phyloP scores from a whole-genome alignment of 2,113 vertebrate genomes.

The Notothenia rossii region DNA sequence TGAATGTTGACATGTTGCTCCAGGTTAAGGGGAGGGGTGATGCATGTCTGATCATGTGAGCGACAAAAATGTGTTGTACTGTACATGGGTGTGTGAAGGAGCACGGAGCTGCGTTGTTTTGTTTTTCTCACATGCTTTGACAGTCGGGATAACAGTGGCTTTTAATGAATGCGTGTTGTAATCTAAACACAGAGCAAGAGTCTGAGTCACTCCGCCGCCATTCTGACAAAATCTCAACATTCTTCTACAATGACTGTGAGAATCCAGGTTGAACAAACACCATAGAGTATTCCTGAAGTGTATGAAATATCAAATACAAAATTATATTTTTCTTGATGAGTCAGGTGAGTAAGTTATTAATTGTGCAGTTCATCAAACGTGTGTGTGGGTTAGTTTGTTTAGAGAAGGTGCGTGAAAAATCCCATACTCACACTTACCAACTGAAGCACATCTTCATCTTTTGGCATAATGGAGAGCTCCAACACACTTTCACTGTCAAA shows the following conservation, averaged over 20 bases:
- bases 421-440: conserved; percentile 89
- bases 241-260: conserved; percentile 39
- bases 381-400: neutral
- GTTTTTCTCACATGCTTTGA: neutral
- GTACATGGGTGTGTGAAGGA: conserved; percentile 37
- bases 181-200: conserved; percentile 56
- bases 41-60: conserved; percentile 79
- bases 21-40: conserved; percentile 51
- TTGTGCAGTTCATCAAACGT: too few relatives aligned
- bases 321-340: too few relatives aligned
- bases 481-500: conserved; percentile 89
- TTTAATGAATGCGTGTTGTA: conserved; percentile 48
- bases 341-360: neutral
- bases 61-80: conserved; percentile 61
- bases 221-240: conserved; percentile 50
- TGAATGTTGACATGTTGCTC: conserved; percentile 25
- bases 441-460: conserved; percentile 97
- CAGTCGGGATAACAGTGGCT: conserved; percentile 20
- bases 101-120: neutral
- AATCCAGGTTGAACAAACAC: conserved; percentile 5
- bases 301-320: neutral
- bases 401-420: conserved; percentile 45
- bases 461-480: conserved; percentile 98
- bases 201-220: conserved; percentile 55
- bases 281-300: neutral